Percentiles rank a stretch among this genome's conserved stretches.
Evolutionary conservation across 2,113 vertebrate genomes (phyloP).

Genomic region (Urocolius indicus): DNA sequence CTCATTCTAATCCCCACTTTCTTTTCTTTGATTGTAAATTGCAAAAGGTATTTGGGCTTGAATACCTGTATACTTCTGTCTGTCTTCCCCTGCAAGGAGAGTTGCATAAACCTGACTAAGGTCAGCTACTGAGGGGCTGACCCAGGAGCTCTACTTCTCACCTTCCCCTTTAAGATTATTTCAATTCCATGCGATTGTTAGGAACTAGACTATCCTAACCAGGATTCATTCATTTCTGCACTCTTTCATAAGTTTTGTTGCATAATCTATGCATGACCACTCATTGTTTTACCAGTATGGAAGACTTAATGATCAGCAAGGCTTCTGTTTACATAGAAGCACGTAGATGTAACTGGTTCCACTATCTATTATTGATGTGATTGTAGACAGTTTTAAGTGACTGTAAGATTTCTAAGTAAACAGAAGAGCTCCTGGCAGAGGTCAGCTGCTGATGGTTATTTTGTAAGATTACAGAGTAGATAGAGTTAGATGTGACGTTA

Average conservation of each 20-base stretch:
- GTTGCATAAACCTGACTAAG: neutral
- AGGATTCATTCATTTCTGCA: neutral
- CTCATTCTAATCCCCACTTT: neutral
- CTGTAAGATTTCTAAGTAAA: neutral
- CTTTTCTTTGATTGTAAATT: neutral
- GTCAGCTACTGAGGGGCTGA: neutral
- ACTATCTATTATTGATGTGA: neutral
- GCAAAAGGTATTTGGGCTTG: neutral
- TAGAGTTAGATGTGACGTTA: neutral
- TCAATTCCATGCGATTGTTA: neutral
- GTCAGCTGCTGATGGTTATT: neutral
- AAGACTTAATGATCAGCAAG: neutral
- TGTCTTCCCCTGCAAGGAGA: neutral
- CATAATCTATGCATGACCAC: neutral
- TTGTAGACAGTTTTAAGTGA: neutral
- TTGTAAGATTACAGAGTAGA: neutral
- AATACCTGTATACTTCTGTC: accelerated
- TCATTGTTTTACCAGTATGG: neutral
- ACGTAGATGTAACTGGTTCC: accelerated
- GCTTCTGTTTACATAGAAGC: neutral
- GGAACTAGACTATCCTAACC: neutral
- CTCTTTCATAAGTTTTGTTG: neutral
- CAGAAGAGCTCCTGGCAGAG: neutral
- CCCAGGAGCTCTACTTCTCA: neutral
- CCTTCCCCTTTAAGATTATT: neutral